A percentile compares a stretch with the other conserved stretches of the same genome.
Evolutionary conservation across 2,888 invertebrate genomes (phyloP).

Genomic region (Thumatha senex): DNA sequence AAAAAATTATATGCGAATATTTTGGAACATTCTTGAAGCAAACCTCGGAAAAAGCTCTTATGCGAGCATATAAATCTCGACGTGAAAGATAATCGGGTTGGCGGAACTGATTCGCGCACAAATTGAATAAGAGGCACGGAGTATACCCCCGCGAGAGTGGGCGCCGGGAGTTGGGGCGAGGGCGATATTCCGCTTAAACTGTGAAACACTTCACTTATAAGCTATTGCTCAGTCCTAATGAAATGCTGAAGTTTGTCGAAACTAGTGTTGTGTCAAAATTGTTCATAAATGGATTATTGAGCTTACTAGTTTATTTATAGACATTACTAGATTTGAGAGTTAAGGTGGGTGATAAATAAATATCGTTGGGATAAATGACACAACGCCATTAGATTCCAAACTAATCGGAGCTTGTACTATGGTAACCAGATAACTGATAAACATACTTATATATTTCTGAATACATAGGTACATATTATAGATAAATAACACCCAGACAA

Average conservation of each 20-base stretch:
- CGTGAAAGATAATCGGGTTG: conserved; percentile 79
- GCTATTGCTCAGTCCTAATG: conserved; percentile 53
- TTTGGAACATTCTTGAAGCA: conserved; percentile 48
- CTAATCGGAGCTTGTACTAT: no score
- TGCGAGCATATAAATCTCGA: conserved; percentile 74
- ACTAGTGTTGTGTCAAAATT: conserved; percentile 37
- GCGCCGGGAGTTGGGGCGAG: conserved; percentile 37
- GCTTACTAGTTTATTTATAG: conserved; percentile 13
- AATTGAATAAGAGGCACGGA: conserved; percentile 78
- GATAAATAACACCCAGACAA: no score
- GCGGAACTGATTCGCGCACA: conserved; percentile 79
- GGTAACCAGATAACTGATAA: no score
- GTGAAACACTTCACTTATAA: conserved; percentile 59
- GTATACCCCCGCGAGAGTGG: conserved; percentile 56
- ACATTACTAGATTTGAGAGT: background rate
- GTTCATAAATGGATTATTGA: conserved; percentile 18
- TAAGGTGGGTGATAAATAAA: background rate
- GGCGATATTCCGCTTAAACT: conserved; percentile 56
- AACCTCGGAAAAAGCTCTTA: conserved; percentile 62
- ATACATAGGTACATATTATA: no score
- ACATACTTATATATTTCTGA: no score
- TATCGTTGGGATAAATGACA: background rate
- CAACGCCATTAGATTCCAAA: no score
- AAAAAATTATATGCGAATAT: conserved; percentile 43
- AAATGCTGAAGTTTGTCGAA: conserved; percentile 48